Base-by-base conservation (phyloP, 2,113 vertebrate genomes). In the Pomatorhinus ruficollis region DNA sequence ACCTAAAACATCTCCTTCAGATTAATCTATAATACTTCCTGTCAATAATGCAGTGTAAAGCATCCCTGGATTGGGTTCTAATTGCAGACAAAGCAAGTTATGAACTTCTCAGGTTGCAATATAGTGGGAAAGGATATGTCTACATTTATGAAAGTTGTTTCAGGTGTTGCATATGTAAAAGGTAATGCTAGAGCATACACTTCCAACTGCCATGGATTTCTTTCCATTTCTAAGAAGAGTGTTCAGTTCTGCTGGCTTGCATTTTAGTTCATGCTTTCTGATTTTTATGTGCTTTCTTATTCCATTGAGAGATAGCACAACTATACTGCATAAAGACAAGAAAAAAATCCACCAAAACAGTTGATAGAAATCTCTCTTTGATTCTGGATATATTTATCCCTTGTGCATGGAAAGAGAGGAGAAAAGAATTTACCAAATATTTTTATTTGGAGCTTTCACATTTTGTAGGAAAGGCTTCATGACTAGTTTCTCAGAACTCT, bases 331-430 rank as follows among this genome's bases (percentile, higher is more conserved):
- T 56, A 76, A 69, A 63, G 37, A 24, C 18, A 90, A 20, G 21
- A 40, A 76, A 71, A 74, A 16, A 44, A 4, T n/a, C n/a, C 11
- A 2, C 9, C 0, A 24, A 49, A 49, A 49, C 18, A 68, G 4
- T 10, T 71, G 22, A 60, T 45, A 49, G 33, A 63, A 93, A 71
- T 59, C 5, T 61, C 23, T 56, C 9, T 64, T 50, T 66, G 17
- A 45, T 76, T 80, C 30, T 53, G 54, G 39, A 9, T 87, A 19
- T 45, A 50, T 49, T 76, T 77, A 35, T 68, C 80, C 8, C 35
- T 64, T 76, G 44, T 17, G 11, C 18, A 19, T 12, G 9, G 33
- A 27, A 80, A 45, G 18, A 76, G 13, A 88, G 1, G 4, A 65
- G 31, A 65, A 72, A 60, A 60, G 0, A 78, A 12, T 23, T 53